A percentile compares a stretch with the other conserved stretches of the same genome.
phyloP scores from a whole-genome alignment of 2,113 vertebrate genomes.

The Corythornis madagascariensis region DNA sequence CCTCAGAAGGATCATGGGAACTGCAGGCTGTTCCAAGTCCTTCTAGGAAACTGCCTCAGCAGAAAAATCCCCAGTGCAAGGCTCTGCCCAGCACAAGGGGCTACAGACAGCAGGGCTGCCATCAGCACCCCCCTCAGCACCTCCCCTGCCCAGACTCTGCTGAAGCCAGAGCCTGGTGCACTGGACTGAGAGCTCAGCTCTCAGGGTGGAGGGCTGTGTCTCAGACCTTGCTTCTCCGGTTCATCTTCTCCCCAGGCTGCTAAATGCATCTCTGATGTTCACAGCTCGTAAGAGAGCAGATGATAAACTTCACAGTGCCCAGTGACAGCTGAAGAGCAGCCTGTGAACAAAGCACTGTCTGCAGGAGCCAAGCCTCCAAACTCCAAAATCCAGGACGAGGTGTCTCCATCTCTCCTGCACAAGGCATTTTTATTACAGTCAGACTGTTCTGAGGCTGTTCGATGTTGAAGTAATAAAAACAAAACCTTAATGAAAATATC shows the following conservation, averaged over 20 bases:
- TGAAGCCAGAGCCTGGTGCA: not conserved
- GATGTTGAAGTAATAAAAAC: not conserved
- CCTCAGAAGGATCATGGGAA: not conserved
- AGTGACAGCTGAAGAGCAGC: not conserved
- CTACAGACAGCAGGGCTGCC: not conserved
- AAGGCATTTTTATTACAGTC: not conserved
- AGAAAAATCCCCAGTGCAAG: not conserved
- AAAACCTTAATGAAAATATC: not conserved
- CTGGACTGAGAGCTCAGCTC: not conserved
- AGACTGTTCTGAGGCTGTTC: not conserved
- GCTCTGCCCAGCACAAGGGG: not conserved
- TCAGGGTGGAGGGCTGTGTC: not conserved
- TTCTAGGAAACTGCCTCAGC: constrained; percentile 39
- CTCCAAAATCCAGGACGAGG: not conserved
- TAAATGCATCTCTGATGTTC: not conserved
- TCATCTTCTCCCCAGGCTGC: not conserved
- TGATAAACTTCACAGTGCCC: not conserved
- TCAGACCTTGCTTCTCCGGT: not conserved
- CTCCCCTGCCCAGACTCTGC: not conserved
- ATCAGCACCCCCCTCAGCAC: not conserved
- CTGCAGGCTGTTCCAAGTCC: constrained; percentile 28
- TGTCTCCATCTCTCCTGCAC: not conserved
- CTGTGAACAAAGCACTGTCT: not conserved
- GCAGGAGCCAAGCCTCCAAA: not conserved
- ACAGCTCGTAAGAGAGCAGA: not conserved